These are phyloP conservation scores for Pempheris klunzingeri DNA, from an alignment of 2,797 vertebrate species.

Conservation along the genomic window DNA sequence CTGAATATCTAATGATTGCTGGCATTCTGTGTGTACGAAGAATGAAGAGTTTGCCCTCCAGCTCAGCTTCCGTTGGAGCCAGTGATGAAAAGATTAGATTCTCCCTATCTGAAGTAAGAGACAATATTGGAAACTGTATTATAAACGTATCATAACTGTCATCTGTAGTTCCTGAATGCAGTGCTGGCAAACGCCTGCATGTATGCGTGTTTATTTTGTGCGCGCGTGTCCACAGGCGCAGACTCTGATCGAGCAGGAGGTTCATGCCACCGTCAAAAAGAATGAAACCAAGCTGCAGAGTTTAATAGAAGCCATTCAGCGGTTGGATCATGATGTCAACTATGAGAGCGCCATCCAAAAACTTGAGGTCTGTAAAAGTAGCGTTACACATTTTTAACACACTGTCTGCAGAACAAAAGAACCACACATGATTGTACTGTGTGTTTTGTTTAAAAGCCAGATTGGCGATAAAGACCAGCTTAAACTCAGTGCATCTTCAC, in stretches of 20 bases:
- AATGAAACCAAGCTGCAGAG: constrained; percentile 43
- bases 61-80: not conserved
- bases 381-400: not conserved
- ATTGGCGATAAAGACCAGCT: not conserved
- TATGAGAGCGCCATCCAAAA: constrained; percentile 64
- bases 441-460: not conserved
- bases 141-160: not conserved
- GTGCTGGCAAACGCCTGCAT: not conserved
- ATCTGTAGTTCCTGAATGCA: not conserved
- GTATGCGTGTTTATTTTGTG: not conserved
- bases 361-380: constrained; percentile 68
- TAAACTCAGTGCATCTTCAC: not conserved
- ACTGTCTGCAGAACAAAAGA: not conserved
- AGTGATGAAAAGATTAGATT: constrained; percentile 16
- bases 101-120: constrained; percentile 64
- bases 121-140: not conserved
- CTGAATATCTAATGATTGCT: not conserved
- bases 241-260: constrained; percentile 69
- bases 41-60: constrained; percentile 12
- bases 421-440: not conserved
- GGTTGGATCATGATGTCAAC: constrained; percentile 47
- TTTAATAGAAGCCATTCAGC: constrained; percentile 44
- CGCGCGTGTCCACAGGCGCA: constrained; percentile 66
- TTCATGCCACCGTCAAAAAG: constrained; percentile 31
- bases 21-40: constrained; percentile 25